These are phyloP conservation scores for Numida meleagris DNA, from an alignment of 2,113 vertebrate genomes.

Conservation along the genomic window DNA sequence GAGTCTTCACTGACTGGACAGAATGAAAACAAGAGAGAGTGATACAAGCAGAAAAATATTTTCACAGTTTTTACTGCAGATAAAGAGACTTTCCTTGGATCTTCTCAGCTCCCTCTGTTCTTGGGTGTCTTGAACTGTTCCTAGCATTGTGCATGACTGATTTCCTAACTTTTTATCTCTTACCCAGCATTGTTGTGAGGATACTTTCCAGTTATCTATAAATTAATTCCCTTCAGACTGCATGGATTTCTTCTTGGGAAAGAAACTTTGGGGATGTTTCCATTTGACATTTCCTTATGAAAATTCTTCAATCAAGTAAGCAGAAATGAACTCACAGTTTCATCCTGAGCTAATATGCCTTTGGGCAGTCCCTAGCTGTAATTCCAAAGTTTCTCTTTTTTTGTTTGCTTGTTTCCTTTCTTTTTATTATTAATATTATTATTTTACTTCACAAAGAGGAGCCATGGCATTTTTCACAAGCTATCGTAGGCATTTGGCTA, in stretches of 20 bases:
- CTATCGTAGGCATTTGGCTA: background rate
- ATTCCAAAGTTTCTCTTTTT: background rate
- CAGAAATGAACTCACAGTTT: background rate
- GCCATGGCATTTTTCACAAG: background rate
- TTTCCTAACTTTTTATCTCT: background rate
- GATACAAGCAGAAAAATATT: background rate
- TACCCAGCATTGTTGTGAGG: background rate
- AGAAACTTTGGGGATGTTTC: background rate
- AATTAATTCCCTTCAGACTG: background rate
- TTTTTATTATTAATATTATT: background rate
- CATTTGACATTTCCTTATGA: background rate
- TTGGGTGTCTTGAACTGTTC: background rate
- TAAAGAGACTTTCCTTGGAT: background rate
- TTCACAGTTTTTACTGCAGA: background rate
- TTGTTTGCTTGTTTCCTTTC: background rate
- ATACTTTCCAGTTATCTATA: background rate
- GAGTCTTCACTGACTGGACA: background rate
- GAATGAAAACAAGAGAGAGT: background rate
- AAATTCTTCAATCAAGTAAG: background rate
- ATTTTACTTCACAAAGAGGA: background rate
- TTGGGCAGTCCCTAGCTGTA: background rate
- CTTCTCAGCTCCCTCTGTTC: background rate
- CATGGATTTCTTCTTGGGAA: background rate
- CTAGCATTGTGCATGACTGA: background rate
- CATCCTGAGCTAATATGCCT: background rate